Evolutionary conservation across 2,797 vertebrate species (phyloP).

Genomic region (Tragelaphus oryx): DNA sequence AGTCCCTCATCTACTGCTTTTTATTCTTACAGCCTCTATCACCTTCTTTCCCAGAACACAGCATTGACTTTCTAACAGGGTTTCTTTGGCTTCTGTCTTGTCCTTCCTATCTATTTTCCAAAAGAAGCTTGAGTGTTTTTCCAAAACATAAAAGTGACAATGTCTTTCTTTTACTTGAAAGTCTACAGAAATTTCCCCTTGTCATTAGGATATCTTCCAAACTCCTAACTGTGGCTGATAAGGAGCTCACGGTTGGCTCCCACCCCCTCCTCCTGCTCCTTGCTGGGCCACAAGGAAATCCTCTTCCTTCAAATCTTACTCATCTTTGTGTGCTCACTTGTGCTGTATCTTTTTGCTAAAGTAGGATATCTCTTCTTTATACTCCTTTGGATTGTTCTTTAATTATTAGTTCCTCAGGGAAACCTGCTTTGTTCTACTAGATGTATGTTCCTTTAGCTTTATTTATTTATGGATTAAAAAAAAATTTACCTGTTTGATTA

Average conservation of each 20-base stretch:
- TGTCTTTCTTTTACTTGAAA: not conserved
- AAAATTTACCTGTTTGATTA: not conserved
- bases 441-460: not conserved
- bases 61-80: not conserved
- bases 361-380: not conserved
- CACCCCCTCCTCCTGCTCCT: too few relatives aligned
- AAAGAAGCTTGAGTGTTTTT: not conserved
- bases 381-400: slow-evolving; percentile 19
- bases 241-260: not conserved
- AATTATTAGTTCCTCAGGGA: not conserved
- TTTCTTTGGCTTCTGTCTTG: not conserved
- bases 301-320: not conserved
- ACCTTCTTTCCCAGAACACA: not conserved
- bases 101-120: not conserved
- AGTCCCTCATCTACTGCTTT: too few relatives aligned
- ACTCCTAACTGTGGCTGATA: not conserved
- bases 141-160: not conserved
- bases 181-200: not conserved
- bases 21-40: not conserved
- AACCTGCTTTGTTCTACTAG: not conserved
- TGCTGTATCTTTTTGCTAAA: not conserved
- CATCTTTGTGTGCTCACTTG: not conserved
- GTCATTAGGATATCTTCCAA: not conserved
- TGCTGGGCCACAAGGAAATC: not conserved
- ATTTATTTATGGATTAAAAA: not conserved